phyloP scores from a whole-genome alignment of 2,888 invertebrate species.

The Euzetes globulus region DNA sequence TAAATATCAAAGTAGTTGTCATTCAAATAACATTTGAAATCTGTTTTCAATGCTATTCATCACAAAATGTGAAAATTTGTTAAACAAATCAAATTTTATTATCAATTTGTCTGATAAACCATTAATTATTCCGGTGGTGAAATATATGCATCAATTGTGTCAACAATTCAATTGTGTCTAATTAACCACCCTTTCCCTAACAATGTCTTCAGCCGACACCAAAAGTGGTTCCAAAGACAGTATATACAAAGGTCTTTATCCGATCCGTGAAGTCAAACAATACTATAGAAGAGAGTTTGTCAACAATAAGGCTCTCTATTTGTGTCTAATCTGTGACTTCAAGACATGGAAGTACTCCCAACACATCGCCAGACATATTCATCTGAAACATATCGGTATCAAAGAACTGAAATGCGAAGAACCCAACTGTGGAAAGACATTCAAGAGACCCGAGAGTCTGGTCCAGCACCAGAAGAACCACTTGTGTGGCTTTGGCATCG shows the following conservation, averaged over 20 bases:
- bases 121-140: no score
- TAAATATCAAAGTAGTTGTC: no score
- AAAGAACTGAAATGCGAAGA: slow-evolving; percentile 18
- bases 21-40: no score
- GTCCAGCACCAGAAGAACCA: slow-evolving; percentile 35
- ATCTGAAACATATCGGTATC: slow-evolving; percentile 34
- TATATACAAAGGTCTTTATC: slow-evolving; percentile 33
- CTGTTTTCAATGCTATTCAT: no score
- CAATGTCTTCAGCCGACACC: neutral
- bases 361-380: slow-evolving; percentile 33
- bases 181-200: neutral
- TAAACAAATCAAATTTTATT: no score
- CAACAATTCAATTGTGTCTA: no score
- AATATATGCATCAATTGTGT: no score
- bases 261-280: slow-evolving; percentile 33
- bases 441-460: slow-evolving; percentile 33
- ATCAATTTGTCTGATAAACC: no score
- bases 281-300: slow-evolving; percentile 27
- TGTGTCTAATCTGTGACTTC: slow-evolving; percentile 29
- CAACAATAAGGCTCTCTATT: slow-evolving; percentile 20
- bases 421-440: slow-evolving; percentile 29
- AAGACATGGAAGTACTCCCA: slow-evolving; percentile 35
- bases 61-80: no score
- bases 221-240: slow-evolving; percentile 1
- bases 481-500: slow-evolving; percentile 34